Base-by-base conservation (phyloP, 2,113 vertebrate genomes). In the Burhinus oedicnemus region DNA sequence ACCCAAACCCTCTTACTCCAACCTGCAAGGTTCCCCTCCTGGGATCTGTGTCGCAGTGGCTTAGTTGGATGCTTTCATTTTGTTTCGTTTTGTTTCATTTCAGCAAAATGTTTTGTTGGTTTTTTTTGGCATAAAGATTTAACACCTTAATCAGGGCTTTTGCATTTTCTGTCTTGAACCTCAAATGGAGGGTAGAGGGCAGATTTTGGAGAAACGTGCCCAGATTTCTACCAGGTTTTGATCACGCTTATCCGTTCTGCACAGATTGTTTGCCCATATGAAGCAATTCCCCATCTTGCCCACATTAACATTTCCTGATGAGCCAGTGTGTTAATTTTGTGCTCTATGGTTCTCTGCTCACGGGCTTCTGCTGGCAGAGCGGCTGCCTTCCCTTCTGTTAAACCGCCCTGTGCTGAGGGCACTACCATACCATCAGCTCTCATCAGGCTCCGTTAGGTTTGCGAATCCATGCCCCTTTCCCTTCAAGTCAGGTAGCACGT, bases 301-400 rank as follows among this genome's bases (percentile, higher is more conserved):
- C 84, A 86, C 93, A 95, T 95, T 93, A 97, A 94, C 93, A 95
- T 97, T 97, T 97, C 95, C 95, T 97, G 90, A 97, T 95, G 95
- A 97, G 95, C 96, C 97, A 97, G 95, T 97, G 95, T 87, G 97
- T 97, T 97, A 98, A 98, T 98, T 98, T 98, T 98, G 98, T 98
- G 96, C 97, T 98, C 98, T 90, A 97, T 97, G 98, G 98, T 98
- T 98, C 98, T 98, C 98, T 95, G 95, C 97, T 96, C 97, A 97
- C 45, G 95, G 98, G 98, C 97, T 97, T 97, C 97, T 88, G 97
- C 97, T 97, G 97, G 97, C 95, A 87, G 93, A 97, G 94, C 92
- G 95, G 98, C 97, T 96, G 82, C 91, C 89, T 96, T 75, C 75
- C 98, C 98, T 98, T 98, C 98, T 99, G 98, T 97, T 96, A 96